These are phyloP conservation scores for Chaetogeoica ovagalla DNA, from an alignment of 2,888 invertebrate species.

Conservation along the genomic window DNA sequence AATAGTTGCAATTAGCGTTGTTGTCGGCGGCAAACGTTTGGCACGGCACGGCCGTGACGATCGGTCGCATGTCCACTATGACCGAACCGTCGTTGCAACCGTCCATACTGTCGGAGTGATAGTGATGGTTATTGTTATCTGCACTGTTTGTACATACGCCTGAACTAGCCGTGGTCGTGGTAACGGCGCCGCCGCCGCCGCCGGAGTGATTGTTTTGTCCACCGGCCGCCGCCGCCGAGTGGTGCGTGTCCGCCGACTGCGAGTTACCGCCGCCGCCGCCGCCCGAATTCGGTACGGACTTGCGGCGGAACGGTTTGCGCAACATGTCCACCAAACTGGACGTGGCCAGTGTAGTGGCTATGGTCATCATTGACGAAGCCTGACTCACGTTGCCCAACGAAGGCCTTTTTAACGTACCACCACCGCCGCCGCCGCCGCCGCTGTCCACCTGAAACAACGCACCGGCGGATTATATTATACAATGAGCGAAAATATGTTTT, in stretches of 20 bases:
- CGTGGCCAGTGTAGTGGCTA: conserved; percentile 53
- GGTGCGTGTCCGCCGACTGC: conserved; percentile 35
- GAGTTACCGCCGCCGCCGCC: conserved; percentile 24
- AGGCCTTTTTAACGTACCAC: conserved; percentile 54
- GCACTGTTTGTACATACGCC: conserved; percentile 53
- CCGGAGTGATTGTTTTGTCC: conserved; percentile 8
- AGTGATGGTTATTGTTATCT: conserved; percentile 41
- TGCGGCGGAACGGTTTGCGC: conserved; percentile 70
- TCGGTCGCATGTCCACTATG: conserved; percentile 50
- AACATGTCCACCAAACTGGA: conserved; percentile 67
- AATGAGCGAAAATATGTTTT: too few species aligned
- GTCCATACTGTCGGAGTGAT: conserved; percentile 42
- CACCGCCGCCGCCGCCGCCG: conserved; percentile 24
- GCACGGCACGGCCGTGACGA: conserved; percentile 46
- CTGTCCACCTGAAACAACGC: conserved; percentile 38
- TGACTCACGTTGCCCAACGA: conserved; percentile 54
- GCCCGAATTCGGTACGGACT: conserved; percentile 61
- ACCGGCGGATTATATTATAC: too few species aligned
- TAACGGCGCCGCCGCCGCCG: conserved; percentile 25
- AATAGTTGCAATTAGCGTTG: conserved; percentile 37
- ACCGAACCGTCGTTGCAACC: conserved; percentile 40
- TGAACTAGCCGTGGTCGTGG: conserved; percentile 53
- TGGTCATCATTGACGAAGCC: conserved; percentile 47
- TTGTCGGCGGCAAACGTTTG: conserved; percentile 48
- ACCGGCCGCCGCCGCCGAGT: not conserved